Base-by-base conservation (phyloP, 2,888 invertebrate genomes). In the Heteromyza rotundicornis region DNA sequence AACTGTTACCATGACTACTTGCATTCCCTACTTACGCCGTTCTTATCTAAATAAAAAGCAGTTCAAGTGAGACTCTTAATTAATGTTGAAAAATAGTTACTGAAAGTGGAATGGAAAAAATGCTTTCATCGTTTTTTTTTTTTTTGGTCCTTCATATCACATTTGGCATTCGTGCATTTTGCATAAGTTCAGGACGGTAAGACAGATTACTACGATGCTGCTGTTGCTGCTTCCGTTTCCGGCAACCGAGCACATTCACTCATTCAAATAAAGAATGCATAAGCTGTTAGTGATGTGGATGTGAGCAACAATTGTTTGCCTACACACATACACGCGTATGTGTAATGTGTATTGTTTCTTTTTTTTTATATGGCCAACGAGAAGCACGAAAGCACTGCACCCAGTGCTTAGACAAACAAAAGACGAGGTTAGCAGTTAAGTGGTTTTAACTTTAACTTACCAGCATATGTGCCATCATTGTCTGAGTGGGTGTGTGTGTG, bases 341-440 rank as follows among this genome's bases (percentile, higher is more conserved):
- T n/a, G n/a, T n/a, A n/a, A n/a, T n/a, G n/a, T n/a, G n/a, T n/a
- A n/a, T n/a, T n/a, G n/a, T n/a, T n/a, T n/a, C n/a, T n/a, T n/a
- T n/a, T n/a, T n/a, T n/a, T n/a, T n/a, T n/a, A n/a, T n/a, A n/a
- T n/a, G n/a, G n/a, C n/a, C n/a, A n/a, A 40, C 10, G 40, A 40
- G 40, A 40, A 32, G 32, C 7, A 12, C 5, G 32, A 32, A n/a
- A n/a, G 40, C 27, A n/a, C 14, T n/a, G 14, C 16, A 3, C 8
- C n/a, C 40, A 40, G n/a, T 49, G 19, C 57, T 20, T 40, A 24
- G 14, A 44, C 22, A 51, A 59, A 59, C 24, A 59, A 52, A 59
- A 52, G 44, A 52, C 44, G 58, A 59, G 58, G 40, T 59, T 59
- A 59, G 52, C 52, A 52, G 58, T 52, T 52, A 59, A 59, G 52